These are phyloP conservation scores for Platycheirus albimanus DNA, from an alignment of 2,888 invertebrate species.

Conservation along the genomic window DNA sequence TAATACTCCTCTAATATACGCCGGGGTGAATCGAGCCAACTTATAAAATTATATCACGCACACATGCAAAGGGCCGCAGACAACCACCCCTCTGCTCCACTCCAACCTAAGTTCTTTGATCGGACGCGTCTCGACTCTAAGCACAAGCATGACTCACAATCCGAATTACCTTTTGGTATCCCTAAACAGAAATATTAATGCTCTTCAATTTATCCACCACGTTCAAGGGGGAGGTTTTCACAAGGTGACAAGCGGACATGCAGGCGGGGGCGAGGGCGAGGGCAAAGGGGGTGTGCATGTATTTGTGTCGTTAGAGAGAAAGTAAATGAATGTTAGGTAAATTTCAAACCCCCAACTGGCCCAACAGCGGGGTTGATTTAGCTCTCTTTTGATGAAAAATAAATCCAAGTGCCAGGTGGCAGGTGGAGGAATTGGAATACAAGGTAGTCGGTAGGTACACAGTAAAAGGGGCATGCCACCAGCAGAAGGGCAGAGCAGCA, in stretches of 20 bases:
- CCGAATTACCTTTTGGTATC: slow-evolving; percentile 14
- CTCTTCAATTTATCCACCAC: slow-evolving; percentile 54
- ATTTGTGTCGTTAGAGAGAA: slow-evolving; percentile 20
- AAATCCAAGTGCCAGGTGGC: slow-evolving; percentile 29
- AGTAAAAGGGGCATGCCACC: background rate
- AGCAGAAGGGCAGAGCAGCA: slow-evolving; percentile 16
- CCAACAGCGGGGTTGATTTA: slow-evolving; percentile 32
- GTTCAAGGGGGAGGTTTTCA: slow-evolving; percentile 3
- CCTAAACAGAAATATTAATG: slow-evolving; percentile 62
- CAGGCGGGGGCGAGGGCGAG: no score
- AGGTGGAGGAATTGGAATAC: background rate
- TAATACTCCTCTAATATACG: no score
- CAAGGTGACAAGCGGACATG: background rate
- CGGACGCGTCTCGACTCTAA: slow-evolving; percentile 37
- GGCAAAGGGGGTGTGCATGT: background rate
- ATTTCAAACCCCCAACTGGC: slow-evolving; percentile 26
- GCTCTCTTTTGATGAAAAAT: slow-evolving; percentile 33
- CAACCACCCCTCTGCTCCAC: slow-evolving; percentile 8
- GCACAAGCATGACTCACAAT: slow-evolving; percentile 55
- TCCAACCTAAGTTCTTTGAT: background rate
- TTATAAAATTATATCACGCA: slow-evolving; percentile 63
- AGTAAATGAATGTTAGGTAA: slow-evolving; percentile 40
- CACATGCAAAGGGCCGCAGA: slow-evolving; percentile 39
- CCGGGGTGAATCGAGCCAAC: background rate
- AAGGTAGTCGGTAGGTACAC: background rate